Conservation (phyloP, 2,888 invertebrate species). For the Geotrupes spiniger region DNA sequence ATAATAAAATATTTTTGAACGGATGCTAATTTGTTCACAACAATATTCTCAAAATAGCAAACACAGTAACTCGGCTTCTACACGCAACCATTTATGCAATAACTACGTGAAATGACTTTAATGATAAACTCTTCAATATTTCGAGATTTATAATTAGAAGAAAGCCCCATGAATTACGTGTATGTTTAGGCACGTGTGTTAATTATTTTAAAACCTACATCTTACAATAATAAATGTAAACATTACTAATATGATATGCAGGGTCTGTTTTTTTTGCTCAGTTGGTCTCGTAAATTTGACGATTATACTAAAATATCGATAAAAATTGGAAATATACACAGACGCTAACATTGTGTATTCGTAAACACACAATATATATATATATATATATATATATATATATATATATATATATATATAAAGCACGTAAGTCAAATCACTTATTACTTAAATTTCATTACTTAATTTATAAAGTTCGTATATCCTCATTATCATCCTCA, state of each 20-base stretch:
- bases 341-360: background rate
- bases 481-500: no score
- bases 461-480: no score
- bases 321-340: slow-evolving; percentile 1
- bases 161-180: background rate
- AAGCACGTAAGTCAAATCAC: no score
- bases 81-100: slow-evolving; percentile 1
- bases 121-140: no score
- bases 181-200: slow-evolving; percentile 19
- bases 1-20: slow-evolving; percentile 4
- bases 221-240: slow-evolving; percentile 3
- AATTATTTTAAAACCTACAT: slow-evolving; percentile 7
- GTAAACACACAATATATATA: no score
- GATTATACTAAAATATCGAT: slow-evolving; percentile 1
- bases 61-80: slow-evolving; percentile 5
- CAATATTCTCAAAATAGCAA: slow-evolving; percentile 1
- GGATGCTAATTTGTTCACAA: background rate
- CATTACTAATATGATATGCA: slow-evolving; percentile 15
- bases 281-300: background rate
- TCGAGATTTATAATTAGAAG: background rate
- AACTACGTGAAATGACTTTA: no score
- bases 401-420: no score
- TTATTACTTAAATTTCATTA: no score
- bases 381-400: no score
- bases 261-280: slow-evolving; percentile 9